Evolutionary conservation across 2,797 vertebrate genomes (phyloP), one percentile per base, ranked within the genome.

Genomic region (Corythornis leucogaster): DNA sequence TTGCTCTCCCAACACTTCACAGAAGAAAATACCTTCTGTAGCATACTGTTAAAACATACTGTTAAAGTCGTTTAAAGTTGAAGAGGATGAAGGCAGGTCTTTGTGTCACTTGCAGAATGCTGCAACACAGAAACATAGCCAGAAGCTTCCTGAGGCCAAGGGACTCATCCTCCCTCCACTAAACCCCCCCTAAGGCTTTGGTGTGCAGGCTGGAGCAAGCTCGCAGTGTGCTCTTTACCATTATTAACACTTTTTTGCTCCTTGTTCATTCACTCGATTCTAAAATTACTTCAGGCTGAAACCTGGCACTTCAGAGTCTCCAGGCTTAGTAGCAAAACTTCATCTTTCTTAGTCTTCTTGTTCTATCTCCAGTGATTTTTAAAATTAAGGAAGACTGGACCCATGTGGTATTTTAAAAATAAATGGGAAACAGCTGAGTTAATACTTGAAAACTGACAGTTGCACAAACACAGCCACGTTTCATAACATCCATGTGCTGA

Each of bases 361-460:
- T 81, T 90, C 69, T 78, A 74, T 59, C 86, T 87, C 71, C 25
- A 64, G 25, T 31, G 57, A 90, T 70, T 92, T 92, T 95, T 85
- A 91, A 94, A 95, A 94, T 93, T 77, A 84, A 82, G 61, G 57
- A 95, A 35, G 73, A 96, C 19, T 63, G 8, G 80, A 94, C 64
- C 31, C 38, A 71, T 40, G 38, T 28, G 68, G 59, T 73, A 87
- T 94, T 89, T 93, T 92, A 93, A 94, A 96, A 94, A 83, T 87
- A 92, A 82, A 68, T 35, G 22, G 66, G 90, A 94, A 97, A 95
- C 85, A 97, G 88, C 57, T 92, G 92, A 78, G 71, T 59, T 81
- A 88, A 84, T 90, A 94, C 31, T 62, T 62, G 83, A 93, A 92
- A 94, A 77, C 21, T 73, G 66, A 55, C 45, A 76, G 67, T 74